Percentiles rank a stretch among this genome's conserved stretches.
Conservation (phyloP, 2,113 vertebrate species). For the Onychostruthus taczanowskii region DNA sequence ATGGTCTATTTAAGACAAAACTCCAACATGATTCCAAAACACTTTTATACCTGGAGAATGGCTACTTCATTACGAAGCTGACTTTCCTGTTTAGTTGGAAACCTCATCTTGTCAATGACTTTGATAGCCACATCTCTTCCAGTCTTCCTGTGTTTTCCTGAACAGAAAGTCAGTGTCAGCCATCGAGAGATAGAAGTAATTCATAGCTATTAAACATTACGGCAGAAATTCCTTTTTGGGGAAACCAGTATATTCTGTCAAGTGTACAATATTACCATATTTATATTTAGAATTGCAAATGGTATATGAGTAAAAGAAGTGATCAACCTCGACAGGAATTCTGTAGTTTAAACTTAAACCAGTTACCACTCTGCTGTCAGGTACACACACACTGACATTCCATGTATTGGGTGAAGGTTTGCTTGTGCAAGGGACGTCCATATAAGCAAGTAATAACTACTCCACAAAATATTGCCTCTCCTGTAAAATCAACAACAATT, state of each 20-base stretch:
- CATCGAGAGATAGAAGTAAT: neutral
- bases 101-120: slow-evolving; percentile 98
- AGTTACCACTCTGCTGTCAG: neutral
- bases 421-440: neutral
- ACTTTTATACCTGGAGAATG: slow-evolving; percentile 91
- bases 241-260: neutral
- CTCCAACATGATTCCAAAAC: neutral
- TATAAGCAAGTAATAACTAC: neutral
- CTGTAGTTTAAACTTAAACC: neutral
- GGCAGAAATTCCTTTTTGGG: neutral
- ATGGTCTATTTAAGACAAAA: neutral
- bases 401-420: neutral
- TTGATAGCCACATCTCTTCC: slow-evolving; percentile 99
- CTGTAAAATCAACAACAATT: neutral
- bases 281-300: neutral
- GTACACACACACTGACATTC: neutral
- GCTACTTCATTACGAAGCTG: slow-evolving; percentile 98
- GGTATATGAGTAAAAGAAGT: neutral
- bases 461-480: neutral
- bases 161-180: slow-evolving; percentile 1
- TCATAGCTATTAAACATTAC: neutral
- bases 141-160: slow-evolving; percentile 97
- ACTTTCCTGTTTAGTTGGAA: slow-evolving; percentile 98
- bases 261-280: neutral
- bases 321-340: neutral